Evolutionary conservation across 2,113 vertebrate species (phyloP).

Genomic region (Rhinoptilus africanus): DNA sequence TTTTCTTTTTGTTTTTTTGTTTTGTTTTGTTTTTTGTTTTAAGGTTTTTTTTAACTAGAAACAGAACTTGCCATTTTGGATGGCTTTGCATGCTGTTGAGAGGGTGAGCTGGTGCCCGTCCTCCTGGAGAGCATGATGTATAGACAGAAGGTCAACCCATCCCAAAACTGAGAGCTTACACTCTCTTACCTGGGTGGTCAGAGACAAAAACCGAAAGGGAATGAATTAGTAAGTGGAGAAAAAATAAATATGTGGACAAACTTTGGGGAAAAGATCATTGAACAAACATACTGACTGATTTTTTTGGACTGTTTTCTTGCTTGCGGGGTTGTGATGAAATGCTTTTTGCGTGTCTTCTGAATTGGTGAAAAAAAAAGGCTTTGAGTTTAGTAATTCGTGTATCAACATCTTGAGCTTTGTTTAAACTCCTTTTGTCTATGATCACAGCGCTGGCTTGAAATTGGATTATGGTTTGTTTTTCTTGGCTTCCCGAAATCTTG

Average conservation of each 20-base stretch:
- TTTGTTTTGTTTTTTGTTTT: no score
- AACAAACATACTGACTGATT: neutral
- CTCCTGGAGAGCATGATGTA: neutral
- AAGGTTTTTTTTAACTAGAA: no score
- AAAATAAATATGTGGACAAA: neutral
- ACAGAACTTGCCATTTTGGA: neutral
- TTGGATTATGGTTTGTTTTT: constrained; percentile 29
- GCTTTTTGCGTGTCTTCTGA: neutral
- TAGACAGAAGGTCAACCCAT: neutral
- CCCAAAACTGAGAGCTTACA: neutral
- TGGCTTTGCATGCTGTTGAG: neutral
- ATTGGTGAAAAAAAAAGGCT: neutral
- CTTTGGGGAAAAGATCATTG: neutral
- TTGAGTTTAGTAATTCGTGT: neutral
- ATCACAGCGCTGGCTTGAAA: neutral
- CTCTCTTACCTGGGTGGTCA: neutral
- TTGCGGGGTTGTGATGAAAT: neutral
- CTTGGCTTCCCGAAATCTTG: neutral
- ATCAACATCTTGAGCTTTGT: constrained; percentile 7
- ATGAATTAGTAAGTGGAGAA: neutral
- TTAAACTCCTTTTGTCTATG: neutral
- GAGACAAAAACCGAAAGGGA: neutral
- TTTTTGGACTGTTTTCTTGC: neutral
- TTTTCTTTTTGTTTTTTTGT: neutral
- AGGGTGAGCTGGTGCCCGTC: accelerated